Base-by-base conservation (phyloP, 2,797 vertebrate species). In the Eurystomus glaucurus region DNA sequence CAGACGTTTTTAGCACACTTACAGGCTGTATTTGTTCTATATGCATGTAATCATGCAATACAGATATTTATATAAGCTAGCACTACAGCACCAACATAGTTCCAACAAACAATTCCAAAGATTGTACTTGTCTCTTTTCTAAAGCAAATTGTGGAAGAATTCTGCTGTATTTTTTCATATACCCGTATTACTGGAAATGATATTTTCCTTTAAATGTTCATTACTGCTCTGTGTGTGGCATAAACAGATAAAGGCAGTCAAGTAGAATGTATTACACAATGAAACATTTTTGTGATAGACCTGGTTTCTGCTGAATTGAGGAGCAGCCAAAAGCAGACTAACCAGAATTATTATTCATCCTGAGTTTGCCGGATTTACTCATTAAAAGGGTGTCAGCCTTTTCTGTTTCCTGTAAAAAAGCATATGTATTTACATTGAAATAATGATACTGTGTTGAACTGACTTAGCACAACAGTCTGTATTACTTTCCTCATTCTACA, bases 221-320 rank as follows among this genome's bases (percentile, higher is more conserved):
- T 78, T 93, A 68, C 74, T 94, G 37, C 48, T 96, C 88, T 85
- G 88, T 95, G 96, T 95, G 97, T 97, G 97, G 96, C 70, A 95
- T 62, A 89, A 92, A 90, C 52, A 92, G 91, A 96, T n/a, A 85
- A 93, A 81, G 91, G 64, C 77, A 83, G 52, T 88, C 88, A 85
- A 93, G 79, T 17, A 94, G 46, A 94, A 84, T 64, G 77, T 91
- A 84, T 97, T 97, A 72, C 37, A 86, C 54, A 96, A 95, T 43
- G 12, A 71, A 92, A 71, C 0, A 18, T 71, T 94, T 94, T 95
- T 88, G 70, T 68, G 88, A 97, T 90, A 97, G 87, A 62, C 64
- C 14, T 88, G 57, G 74, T 93, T 96, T 97, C 70, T 93, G 68
- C 61, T 88, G 79, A 95, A 69, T 22, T 85, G 84, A 93, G 50